These are phyloP conservation scores for Dasypolia templi DNA, from an alignment of 2,888 invertebrate species.

Conservation along the genomic window DNA sequence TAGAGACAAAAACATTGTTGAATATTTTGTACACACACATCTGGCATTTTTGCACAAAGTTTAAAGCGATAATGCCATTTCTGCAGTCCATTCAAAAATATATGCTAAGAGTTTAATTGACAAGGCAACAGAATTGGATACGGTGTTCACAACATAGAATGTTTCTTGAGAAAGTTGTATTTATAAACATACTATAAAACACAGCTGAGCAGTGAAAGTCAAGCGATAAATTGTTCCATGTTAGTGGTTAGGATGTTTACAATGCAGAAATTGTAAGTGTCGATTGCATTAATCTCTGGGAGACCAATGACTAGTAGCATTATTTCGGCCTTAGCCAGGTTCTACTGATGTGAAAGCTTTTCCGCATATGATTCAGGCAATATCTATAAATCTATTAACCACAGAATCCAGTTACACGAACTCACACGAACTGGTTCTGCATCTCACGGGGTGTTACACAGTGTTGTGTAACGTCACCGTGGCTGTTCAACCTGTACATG, in stretches of 20 bases:
- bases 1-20: slow-evolving; percentile 44
- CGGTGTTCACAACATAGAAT: slow-evolving; percentile 61
- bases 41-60: neutral
- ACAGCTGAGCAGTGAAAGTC: slow-evolving; percentile 66
- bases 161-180: slow-evolving; percentile 67
- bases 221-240: slow-evolving; percentile 64
- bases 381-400: neutral
- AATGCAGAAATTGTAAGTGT: slow-evolving; percentile 39
- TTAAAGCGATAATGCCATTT: neutral
- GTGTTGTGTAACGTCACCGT: too few species aligned
- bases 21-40: slow-evolving; percentile 29
- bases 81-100: slow-evolving; percentile 9
- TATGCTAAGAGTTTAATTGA: slow-evolving; percentile 21
- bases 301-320: neutral
- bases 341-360: slow-evolving; percentile 15
- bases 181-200: slow-evolving; percentile 62
- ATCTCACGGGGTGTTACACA: too few species aligned
- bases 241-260: slow-evolving; percentile 46
- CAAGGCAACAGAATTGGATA: slow-evolving; percentile 42
- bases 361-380: slow-evolving; percentile 33
- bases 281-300: slow-evolving; percentile 8
- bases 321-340: slow-evolving; percentile 11
- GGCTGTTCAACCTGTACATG: too few species aligned
- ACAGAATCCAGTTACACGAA: too few species aligned
- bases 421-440: too few species aligned